Evolutionary conservation across 1,140 invertebrate genomes (phyloP).

Genomic region (Lordiphosa mommai): DNA sequence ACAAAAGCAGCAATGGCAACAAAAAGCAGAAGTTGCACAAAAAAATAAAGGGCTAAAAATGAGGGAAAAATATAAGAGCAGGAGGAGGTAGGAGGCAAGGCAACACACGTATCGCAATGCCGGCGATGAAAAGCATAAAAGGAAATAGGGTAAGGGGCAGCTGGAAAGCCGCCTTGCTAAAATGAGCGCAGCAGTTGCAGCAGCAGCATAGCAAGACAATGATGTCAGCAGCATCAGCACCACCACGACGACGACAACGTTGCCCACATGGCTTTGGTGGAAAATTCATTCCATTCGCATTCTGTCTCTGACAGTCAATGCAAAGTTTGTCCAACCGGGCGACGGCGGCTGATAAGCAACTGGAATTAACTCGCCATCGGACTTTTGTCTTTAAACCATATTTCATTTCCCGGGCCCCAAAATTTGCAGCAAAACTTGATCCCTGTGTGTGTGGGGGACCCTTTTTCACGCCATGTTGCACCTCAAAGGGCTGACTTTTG

Average conservation of each 20-base stretch:
- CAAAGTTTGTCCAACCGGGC: conserved; percentile 30
- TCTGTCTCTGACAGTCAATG: conserved; percentile 32
- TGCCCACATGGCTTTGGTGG: conserved; percentile 6
- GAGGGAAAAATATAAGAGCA: conserved; percentile 17
- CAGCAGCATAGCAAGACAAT: conserved; percentile 66
- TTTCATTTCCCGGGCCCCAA: background rate
- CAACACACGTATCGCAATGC: conserved; percentile 30
- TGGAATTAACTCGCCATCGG: conserved; percentile 27
- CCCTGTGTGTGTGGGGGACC: no score
- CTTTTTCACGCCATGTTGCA: conserved; percentile 11
- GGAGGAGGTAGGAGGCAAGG: conserved; percentile 17
- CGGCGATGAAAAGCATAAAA: conserved; percentile 3
- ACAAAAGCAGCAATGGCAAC: conserved; percentile 65
- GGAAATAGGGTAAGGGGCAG: background rate
- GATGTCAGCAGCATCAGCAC: no score
- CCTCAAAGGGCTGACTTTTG: conserved; percentile 16
- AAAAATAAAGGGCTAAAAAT: conserved; percentile 28
- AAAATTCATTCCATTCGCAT: conserved; percentile 12
- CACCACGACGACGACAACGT: conserved; percentile 18
- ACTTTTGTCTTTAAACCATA: no score
- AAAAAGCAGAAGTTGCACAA: conserved; percentile 13
- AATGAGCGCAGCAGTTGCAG: conserved; percentile 47
- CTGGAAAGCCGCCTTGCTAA: conserved; percentile 17
- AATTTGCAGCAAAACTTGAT: no score
- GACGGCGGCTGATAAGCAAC: conserved; percentile 34